Conservation (phyloP, 2,113 vertebrate species). For the Bothrops jararaca region DNA sequence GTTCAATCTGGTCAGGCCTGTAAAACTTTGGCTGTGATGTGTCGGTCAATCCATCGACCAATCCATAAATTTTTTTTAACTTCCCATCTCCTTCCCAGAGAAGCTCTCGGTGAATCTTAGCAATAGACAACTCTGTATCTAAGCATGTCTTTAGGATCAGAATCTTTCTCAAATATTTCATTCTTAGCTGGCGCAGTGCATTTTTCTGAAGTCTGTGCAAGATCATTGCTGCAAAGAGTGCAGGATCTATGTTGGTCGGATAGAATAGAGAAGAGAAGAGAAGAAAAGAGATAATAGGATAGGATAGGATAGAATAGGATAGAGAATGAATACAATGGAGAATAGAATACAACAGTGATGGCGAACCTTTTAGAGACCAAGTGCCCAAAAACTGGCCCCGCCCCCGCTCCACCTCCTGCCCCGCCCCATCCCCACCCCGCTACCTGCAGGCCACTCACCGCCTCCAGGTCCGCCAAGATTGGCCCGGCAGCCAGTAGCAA, state of each 20-base stretch:
- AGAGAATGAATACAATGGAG: too few relatives aligned
- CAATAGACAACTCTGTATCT: background rate
- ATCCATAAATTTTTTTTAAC: background rate
- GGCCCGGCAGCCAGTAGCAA: too few relatives aligned
- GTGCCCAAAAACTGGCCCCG: too few relatives aligned
- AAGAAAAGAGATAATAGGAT: too few relatives aligned
- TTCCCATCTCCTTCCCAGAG: background rate
- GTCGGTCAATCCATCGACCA: background rate
- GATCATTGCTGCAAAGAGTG: background rate
- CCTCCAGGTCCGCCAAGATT: too few relatives aligned
- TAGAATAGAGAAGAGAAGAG: too few relatives aligned
- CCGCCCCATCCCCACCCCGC: too few relatives aligned
- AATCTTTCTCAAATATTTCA: background rate
- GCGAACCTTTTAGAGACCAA: too few relatives aligned
- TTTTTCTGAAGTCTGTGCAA: background rate
- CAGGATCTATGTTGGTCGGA: background rate
- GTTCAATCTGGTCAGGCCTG: background rate
- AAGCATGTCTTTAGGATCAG: background rate
- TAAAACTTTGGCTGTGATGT: background rate
- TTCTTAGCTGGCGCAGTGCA: background rate
- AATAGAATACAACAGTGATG: too few relatives aligned
- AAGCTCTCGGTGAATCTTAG: background rate
- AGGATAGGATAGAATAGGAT: too few relatives aligned
- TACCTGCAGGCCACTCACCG: too few relatives aligned
- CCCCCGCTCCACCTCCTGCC: too few relatives aligned